Base-by-base conservation (phyloP, 30 jellyfish, hydroid and myxozoan genomes). In the Rhopilema esculentum region DNA sequence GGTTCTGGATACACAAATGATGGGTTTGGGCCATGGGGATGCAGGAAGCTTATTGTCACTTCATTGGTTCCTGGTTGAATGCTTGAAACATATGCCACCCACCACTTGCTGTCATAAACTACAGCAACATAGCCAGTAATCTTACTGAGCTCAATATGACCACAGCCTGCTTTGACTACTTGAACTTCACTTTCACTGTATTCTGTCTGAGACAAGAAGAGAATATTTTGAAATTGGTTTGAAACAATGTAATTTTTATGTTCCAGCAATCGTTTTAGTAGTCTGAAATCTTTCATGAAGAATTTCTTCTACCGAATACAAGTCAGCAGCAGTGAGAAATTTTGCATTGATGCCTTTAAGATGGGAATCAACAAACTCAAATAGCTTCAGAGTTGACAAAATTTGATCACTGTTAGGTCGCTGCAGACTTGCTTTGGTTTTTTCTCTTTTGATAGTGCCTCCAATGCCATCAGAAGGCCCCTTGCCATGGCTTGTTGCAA, bases 401-500 rank as follows among this genome's bases (percentile, higher is more conserved):
- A 80, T 80, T 80, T 31, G 90, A 16, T 79, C 48, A 1, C 27
- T 62, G 22, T 53, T 9, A 16, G 89, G 69, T 2, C 89, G 69
- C 24, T 77, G 96, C 1, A 66, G 70, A 26, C 91, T 76, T 23
- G 87, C 91, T 22, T 67, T 33, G 9, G 86, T 89, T 0, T 86
- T 92, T 29, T 52, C 83, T 8, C 80, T 57, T 72, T 78, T 77
- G 79, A 87, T 69, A 0, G 91, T 74, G 0, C 91, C 94, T n/a
- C 96, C 96, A 4, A 82, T 66, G 19, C 96, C 96, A 69, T 89
- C 88, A 51, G 73, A 82, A 4, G 85, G 96, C 23, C 96, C 82
- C 73, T 82, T 71, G 57, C 97, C 89, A 40, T 90, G 93, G 70
- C 87, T 63, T 21, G 91, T 90, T 8, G 93, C 95, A 89, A 89